phyloP scores from a whole-genome alignment of 1,140 invertebrate genomes.

The Lucilia cuprina region DNA sequence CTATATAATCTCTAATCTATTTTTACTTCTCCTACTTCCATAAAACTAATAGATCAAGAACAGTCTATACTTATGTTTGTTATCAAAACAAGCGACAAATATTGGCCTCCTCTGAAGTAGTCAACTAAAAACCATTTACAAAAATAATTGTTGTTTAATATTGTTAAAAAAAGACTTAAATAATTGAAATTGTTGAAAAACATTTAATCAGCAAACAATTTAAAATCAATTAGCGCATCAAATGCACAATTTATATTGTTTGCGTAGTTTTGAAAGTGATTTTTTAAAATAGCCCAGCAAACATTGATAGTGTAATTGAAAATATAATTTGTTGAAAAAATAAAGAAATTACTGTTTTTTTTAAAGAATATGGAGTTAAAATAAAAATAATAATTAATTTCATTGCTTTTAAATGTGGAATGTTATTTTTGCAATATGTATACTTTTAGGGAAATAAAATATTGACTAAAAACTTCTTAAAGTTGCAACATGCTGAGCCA shows the following conservation, averaged over 20 bases:
- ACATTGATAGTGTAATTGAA: not conserved
- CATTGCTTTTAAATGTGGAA: too few relatives aligned
- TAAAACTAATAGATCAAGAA: too few relatives aligned
- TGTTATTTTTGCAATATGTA: not conserved
- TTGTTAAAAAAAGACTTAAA: not conserved
- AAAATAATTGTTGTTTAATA: not conserved
- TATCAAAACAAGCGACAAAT: not conserved
- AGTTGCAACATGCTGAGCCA: too few relatives aligned
- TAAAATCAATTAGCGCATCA: conserved; percentile 1
- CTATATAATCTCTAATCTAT: too few relatives aligned
- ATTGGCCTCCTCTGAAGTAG: not conserved
- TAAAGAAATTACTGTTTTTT: not conserved
- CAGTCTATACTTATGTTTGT: not conserved
- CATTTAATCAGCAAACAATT: not conserved
- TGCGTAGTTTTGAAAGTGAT: not conserved
- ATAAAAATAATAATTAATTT: too few relatives aligned
- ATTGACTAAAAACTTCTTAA: too few relatives aligned
- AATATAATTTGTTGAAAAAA: not conserved
- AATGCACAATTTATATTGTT: not conserved
- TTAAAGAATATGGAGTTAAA: not conserved
- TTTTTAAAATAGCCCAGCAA: not conserved
- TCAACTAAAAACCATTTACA: not conserved
- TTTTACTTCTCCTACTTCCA: too few relatives aligned
- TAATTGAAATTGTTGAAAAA: not conserved
- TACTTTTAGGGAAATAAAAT: not conserved